Base-by-base conservation (phyloP, 2,888 invertebrate genomes). In the Dendrolimus pini region DNA sequence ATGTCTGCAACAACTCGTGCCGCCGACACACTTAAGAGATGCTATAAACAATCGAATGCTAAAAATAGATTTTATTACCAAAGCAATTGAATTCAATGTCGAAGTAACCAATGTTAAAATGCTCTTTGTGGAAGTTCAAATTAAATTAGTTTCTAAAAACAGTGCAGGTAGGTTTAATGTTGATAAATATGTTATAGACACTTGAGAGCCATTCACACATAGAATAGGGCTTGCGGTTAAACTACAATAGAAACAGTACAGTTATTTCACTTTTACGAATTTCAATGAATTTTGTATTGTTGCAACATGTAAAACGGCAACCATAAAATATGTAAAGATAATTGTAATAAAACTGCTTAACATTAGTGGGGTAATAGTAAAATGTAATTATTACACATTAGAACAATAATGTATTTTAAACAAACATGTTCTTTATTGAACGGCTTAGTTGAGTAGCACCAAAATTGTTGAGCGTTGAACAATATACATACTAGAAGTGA, bases 31-130 rank as follows among this genome's bases (percentile, higher is more conserved):
- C 81, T 80, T 80, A 75, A 69, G 68, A 74, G 73, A 71, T 73
- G 74, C 76, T 78, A 82, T 82, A 83, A 84, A 84, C 84, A 84
- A 83, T 80, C 77, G 72, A 76, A 79, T 69, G 69, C 78, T 75
- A 71, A 82, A 85, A 83, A 87, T 85, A 85, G 81, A 78, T 80
- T 85, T 84, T 86, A 86, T 85, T 83, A 71, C 80, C 61, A 72
- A 66, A 79, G 82, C 81, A 82, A 80, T 86, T 85, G 82, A 79
- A 85, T 83, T 81, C 83, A 86, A 85, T 86, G 81, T 85, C 76
- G 80, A 72, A 77, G 69, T 73, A 79, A 71, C 68, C 69, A 67
- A 68, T 70, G 69, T 62, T 72, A 75, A 77, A 82, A 75, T 77
- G 75, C 72, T 75, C 73, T 74, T 75, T 78, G 76, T 78, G 67